These are phyloP conservation scores for Callorhinus ursinus DNA, from an alignment of 2,113 vertebrate genomes.

Conservation along the genomic window DNA sequence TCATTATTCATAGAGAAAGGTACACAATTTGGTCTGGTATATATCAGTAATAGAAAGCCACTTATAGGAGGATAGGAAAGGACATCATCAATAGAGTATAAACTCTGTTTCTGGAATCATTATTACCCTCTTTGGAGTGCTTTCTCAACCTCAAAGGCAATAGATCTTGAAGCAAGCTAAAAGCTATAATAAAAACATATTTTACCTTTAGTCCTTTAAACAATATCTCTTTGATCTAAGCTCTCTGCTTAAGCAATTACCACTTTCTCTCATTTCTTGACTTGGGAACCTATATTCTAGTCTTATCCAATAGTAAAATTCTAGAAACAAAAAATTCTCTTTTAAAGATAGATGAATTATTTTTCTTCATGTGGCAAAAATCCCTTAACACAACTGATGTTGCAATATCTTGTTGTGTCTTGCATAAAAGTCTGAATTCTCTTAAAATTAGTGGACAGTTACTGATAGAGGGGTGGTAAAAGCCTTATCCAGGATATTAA, in stretches of 20 bases:
- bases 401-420: not conserved
- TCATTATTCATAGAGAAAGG: constrained; percentile 52
- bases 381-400: not conserved
- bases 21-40: constrained; percentile 35
- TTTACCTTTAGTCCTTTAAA: constrained; percentile 56
- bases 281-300: not conserved
- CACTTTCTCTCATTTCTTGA: constrained; percentile 49
- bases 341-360: not conserved
- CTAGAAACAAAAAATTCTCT: not conserved
- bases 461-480: not conserved
- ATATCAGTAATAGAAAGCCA: constrained; percentile 29
- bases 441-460: not conserved
- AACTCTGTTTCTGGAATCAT: constrained; percentile 33
- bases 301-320: constrained; percentile 36
- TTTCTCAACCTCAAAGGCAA: constrained; percentile 56
- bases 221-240: constrained; percentile 52
- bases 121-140: constrained; percentile 35
- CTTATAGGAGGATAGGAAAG: constrained; percentile 1
- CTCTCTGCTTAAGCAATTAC: constrained; percentile 61
- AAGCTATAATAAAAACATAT: constrained; percentile 54
- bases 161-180: constrained; percentile 53
- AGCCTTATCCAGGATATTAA: not conserved
- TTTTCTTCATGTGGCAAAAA: not conserved
- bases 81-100: not conserved
- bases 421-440: not conserved